Evolutionary conservation across 2,888 invertebrate genomes (phyloP).

Genomic region (Ichneumoninae sp.): DNA sequence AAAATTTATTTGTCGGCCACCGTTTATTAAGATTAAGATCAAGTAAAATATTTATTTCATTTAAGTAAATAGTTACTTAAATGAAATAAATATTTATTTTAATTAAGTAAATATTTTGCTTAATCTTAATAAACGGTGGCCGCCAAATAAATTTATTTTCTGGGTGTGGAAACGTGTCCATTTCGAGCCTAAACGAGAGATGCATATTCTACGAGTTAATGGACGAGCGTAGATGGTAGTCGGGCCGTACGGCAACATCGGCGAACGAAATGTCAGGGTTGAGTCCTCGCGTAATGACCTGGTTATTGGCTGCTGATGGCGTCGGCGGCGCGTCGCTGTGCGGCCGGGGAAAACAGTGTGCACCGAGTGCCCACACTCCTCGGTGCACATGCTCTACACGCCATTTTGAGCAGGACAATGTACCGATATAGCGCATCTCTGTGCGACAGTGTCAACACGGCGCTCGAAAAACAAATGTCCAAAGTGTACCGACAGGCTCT

Average conservation of each 20-base stretch:
- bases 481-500: neutral
- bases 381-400: neutral
- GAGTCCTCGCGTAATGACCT: conserved; percentile 75
- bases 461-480: neutral
- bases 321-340: conserved; percentile 36
- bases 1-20: too few relatives aligned
- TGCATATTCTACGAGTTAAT: conserved; percentile 30
- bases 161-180: neutral
- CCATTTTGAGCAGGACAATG: neutral
- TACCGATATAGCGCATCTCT: neutral
- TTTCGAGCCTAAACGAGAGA: neutral
- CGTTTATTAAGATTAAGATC: too few relatives aligned
- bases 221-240: conserved; percentile 21
- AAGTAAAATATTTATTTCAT: too few relatives aligned
- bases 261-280: conserved; percentile 79
- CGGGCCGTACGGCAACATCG: conserved; percentile 70
- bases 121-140: too few relatives aligned
- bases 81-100: too few relatives aligned
- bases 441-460: neutral
- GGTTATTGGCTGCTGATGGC: conserved; percentile 72
- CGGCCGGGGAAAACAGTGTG: neutral
- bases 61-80: too few relatives aligned
- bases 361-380: neutral
- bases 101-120: too few relatives aligned
- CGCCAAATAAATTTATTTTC: too few relatives aligned